phyloP scores from a whole-genome alignment of 2,888 invertebrate species.

The Vesta saturnalis region DNA sequence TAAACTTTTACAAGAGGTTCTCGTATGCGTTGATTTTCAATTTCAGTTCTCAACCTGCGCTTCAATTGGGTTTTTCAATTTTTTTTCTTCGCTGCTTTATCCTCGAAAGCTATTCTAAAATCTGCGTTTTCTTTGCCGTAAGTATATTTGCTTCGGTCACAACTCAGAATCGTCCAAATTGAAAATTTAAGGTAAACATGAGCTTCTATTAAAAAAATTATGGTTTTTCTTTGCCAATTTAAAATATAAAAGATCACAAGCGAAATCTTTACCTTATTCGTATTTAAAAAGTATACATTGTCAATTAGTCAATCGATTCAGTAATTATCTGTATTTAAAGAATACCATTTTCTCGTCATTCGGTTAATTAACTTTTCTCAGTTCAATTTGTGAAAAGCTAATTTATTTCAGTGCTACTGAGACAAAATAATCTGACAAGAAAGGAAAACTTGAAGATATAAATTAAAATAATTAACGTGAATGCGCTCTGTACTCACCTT shows the following conservation, averaged over 20 bases:
- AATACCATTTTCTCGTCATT: slow-evolving; percentile 50
- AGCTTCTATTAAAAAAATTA: background rate
- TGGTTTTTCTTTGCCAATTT: background rate
- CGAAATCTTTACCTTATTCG: background rate
- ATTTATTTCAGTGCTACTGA: slow-evolving; percentile 53
- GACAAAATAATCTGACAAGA: slow-evolving; percentile 54
- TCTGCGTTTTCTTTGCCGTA: slow-evolving; percentile 20
- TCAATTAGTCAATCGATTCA: slow-evolving; percentile 37
- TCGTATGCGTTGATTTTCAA: slow-evolving; percentile 22
- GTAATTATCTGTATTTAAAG: slow-evolving; percentile 44
- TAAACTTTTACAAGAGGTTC: slow-evolving; percentile 16
- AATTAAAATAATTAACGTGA: slow-evolving; percentile 56
- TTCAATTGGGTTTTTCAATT: slow-evolving; percentile 25
- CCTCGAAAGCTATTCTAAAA: slow-evolving; percentile 24
- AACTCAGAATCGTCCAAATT: slow-evolving; percentile 19
- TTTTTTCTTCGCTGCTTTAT: slow-evolving; percentile 16
- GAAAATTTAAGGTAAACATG: slow-evolving; percentile 23
- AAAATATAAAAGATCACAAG: background rate
- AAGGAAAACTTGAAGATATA: slow-evolving; percentile 52
- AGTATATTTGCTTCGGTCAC: slow-evolving; percentile 22
- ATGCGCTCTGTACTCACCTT: slow-evolving; percentile 48
- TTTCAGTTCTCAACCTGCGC: slow-evolving; percentile 12
- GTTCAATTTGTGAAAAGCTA: slow-evolving; percentile 54
- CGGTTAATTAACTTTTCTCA: slow-evolving; percentile 57
- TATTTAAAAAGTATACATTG: background rate